Base-by-base conservation (phyloP, 2,888 invertebrate species). In the Diploptera punctata region DNA sequence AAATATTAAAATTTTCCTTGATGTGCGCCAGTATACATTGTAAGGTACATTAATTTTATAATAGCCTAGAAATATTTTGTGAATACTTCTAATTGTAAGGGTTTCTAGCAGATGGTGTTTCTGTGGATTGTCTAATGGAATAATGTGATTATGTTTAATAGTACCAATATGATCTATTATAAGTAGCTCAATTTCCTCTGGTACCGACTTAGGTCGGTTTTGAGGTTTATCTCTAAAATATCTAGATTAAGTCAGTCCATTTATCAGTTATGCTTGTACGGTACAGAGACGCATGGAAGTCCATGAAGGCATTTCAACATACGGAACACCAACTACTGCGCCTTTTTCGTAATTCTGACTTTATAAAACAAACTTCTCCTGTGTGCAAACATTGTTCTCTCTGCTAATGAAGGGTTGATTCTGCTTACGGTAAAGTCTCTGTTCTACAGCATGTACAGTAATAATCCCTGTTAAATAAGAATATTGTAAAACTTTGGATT, bases 251-350 rank as follows among this genome's bases (percentile, higher is more conserved):
- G 49, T 49, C 49, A 10, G 49, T 49, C 49, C 49, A 49, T 16
- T 49, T n/a, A 49, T 49, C 54, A 54, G 16, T 54, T 19, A 54
- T 54, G 54, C 54, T 21, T 54, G 21, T 21, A 24, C 21, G 16
- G 54, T 54, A 10, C 54, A n/a, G 54, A 54, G 54, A 54, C 54
- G 24, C 49, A 49, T 49, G 19, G 49, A 49, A 49, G 54, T 21
- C 16, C 24, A 54, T 54, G 54, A 54, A 54, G 54, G 54, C 24
- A 54, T 54, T 54, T 54, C 24, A 24, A 24, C 54, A 54, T 54
- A 54, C 21, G 54, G 24, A 54, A 54, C 71, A 57, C 33, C 38
- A 52, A 44, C 67, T 68, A 10, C 65, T n/a, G n/a, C 47, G 33
- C 33, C 33, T 33, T 33, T 10, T 10, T 33, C 33, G 7, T 7